Percentiles rank a stretch among this genome's conserved stretches.
Evolutionary conservation across 1,140 invertebrate species (phyloP).

Genomic region (Gonioctena quinquepunctata): DNA sequence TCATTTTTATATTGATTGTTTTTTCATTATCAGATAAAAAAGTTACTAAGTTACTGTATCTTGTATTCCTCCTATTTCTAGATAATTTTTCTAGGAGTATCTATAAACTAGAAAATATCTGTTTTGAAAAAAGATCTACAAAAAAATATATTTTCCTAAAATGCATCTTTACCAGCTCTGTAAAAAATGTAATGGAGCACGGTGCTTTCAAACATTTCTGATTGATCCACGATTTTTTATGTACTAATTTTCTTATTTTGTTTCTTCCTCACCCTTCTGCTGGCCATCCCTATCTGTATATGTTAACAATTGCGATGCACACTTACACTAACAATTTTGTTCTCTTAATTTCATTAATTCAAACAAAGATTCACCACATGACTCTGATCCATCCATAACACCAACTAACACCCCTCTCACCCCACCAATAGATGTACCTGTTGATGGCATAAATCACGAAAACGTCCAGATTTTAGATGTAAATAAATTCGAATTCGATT

Average conservation of each 20-base stretch:
- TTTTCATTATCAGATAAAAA: too few species aligned
- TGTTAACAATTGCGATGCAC: slow-evolving; percentile 2
- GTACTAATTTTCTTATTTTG: slow-evolving; percentile 25
- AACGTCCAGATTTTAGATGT: not conserved
- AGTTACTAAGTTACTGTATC: too few species aligned
- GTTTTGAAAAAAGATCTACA: too few species aligned
- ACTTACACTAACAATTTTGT: slow-evolving; percentile 19
- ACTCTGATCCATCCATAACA: slow-evolving; percentile 38
- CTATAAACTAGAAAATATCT: too few species aligned
- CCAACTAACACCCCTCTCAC: slow-evolving; percentile 33
- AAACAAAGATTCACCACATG: slow-evolving; percentile 34
- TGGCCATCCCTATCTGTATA: slow-evolving; percentile 30
- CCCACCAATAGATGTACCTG: not conserved
- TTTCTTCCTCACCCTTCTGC: slow-evolving; percentile 39
- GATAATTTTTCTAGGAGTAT: too few species aligned
- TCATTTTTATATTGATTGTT: too few species aligned
- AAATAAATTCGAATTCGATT: slow-evolving; percentile 11
- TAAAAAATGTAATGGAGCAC: not conserved
- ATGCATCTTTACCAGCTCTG: not conserved
- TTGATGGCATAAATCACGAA: not conserved
- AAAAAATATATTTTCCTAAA: too few species aligned
- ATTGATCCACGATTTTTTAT: not conserved
- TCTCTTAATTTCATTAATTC: too few species aligned
- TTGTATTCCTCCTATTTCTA: too few species aligned
- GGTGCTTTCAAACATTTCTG: not conserved